A percentile compares a stretch with the other conserved stretches of the same genome.
These are phyloP conservation scores for Slavum lentiscoides DNA, from an alignment of 2,888 invertebrate genomes.

Conservation along the genomic window DNA sequence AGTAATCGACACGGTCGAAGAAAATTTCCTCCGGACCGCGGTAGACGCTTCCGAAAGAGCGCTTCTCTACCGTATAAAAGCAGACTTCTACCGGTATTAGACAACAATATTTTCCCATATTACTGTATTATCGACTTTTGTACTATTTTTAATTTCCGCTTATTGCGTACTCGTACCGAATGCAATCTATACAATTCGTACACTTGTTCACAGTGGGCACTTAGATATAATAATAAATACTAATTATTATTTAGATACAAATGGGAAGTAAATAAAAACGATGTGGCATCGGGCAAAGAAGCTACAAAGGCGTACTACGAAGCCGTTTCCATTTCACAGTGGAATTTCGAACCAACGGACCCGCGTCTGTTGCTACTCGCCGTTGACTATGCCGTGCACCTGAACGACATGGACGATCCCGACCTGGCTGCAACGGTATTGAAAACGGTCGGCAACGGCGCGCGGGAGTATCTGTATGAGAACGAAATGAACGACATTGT, in stretches of 20 bases:
- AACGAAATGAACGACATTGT: neutral
- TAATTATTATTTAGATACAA: neutral
- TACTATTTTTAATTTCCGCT: too few species aligned
- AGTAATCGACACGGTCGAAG: neutral
- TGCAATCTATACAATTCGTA: too few species aligned
- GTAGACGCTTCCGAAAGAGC: neutral
- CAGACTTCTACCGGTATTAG: neutral
- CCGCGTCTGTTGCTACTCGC: neutral
- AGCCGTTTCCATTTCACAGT: neutral
- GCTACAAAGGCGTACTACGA: neutral
- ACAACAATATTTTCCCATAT: too few species aligned
- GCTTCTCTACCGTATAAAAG: conserved; percentile 15
- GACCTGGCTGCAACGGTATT: neutral
- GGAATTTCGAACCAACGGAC: conserved; percentile 7
- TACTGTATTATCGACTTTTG: too few species aligned
- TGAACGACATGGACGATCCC: neutral
- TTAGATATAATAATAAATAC: too few species aligned
- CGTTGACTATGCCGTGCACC: neutral
- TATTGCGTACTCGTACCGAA: too few species aligned
- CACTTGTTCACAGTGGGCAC: too few species aligned
- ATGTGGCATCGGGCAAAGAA: neutral
- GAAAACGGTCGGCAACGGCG: neutral
- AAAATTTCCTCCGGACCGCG: neutral
- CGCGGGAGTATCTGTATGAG: neutral
- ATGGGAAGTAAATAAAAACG: neutral